Percentiles rank a stretch among this genome's conserved stretches.
Evolutionary conservation across 2,113 vertebrate genomes (phyloP).

Genomic region (Calonectris borealis): DNA sequence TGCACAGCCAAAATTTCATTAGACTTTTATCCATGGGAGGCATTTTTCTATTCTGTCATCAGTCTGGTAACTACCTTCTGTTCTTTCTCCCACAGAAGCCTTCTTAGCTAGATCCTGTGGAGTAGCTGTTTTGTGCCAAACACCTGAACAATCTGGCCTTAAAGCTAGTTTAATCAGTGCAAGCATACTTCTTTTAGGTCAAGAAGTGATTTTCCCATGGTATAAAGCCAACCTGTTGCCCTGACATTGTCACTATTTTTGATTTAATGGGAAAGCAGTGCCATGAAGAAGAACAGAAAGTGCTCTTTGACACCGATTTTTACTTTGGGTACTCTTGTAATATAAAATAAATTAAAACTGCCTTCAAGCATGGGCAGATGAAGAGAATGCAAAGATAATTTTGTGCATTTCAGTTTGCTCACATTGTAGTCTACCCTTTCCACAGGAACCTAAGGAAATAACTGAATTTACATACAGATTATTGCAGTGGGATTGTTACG

Average conservation of each 20-base stretch:
- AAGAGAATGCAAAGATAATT: neutral
- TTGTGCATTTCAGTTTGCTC: neutral
- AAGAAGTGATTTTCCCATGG: neutral
- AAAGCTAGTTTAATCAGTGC: neutral
- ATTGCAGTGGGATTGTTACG: neutral
- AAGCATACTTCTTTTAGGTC: neutral
- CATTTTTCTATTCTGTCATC: neutral
- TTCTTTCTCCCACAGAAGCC: neutral
- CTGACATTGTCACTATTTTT: neutral
- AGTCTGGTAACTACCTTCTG: neutral
- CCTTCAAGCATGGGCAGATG: neutral
- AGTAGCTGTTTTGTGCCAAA: neutral
- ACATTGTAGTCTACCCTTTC: neutral
- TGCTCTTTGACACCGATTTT: neutral
- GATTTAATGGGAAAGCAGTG: neutral
- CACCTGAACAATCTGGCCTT: neutral
- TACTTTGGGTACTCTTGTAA: neutral
- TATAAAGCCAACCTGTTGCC: neutral
- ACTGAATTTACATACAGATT: neutral
- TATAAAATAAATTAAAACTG: neutral
- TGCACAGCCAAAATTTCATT: neutral
- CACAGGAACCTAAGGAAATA: neutral
- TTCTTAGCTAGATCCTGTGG: neutral
- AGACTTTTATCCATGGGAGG: neutral
- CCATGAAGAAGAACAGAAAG: neutral